Evolutionary conservation across 2,888 invertebrate species (phyloP).

Genomic region (Drosophila austrosaltans): DNA sequence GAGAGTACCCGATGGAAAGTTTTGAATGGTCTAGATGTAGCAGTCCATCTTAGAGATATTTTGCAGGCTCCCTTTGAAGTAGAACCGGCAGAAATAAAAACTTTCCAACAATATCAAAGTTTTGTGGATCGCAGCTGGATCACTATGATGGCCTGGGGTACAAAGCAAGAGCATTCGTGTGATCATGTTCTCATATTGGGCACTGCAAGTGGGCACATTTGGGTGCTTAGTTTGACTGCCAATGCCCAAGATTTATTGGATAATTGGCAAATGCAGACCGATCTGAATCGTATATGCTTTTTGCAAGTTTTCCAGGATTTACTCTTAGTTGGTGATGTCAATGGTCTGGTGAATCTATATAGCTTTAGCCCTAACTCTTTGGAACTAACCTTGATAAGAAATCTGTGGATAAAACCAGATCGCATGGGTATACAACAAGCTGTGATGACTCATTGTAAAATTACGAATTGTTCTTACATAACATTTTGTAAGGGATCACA

Average conservation of each 20-base stretch:
- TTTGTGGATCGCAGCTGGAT: constrained; percentile 71
- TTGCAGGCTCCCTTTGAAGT: constrained; percentile 39
- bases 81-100: constrained; percentile 34
- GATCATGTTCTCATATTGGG: constrained; percentile 54
- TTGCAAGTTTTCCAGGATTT: constrained; percentile 59
- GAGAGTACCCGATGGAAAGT: constrained; percentile 59
- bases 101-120: constrained; percentile 54
- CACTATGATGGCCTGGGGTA: constrained; percentile 72
- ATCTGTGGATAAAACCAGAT: constrained; percentile 77
- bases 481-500: constrained; percentile 75
- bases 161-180: not conserved
- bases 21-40: constrained; percentile 32
- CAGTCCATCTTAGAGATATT: constrained; percentile 36
- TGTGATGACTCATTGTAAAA: constrained; percentile 48
- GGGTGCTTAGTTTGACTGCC: constrained; percentile 50
- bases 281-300: constrained; percentile 64
- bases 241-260: constrained; percentile 34
- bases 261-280: constrained; percentile 56
- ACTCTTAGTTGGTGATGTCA: constrained; percentile 65
- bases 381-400: constrained; percentile 51
- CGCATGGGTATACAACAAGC: constrained; percentile 70
- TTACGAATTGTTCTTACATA: constrained; percentile 61
- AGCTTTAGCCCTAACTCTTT: constrained; percentile 28
- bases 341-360: constrained; percentile 74
- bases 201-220: constrained; percentile 77